Conservation (phyloP, 2,797 vertebrate species). For the Esox lucius region DNA sequence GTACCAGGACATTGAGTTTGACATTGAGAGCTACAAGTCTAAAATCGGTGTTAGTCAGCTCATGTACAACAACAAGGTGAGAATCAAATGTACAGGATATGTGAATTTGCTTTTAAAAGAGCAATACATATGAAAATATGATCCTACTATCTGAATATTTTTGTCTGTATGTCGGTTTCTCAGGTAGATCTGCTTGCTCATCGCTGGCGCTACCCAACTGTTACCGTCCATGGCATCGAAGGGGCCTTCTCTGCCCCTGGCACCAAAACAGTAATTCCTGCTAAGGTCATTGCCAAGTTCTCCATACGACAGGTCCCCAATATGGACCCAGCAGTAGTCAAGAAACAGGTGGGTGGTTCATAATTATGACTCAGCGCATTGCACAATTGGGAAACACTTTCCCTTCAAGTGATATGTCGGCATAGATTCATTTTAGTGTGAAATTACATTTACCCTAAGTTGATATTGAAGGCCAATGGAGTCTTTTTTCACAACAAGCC, state of each 20-base stretch:
- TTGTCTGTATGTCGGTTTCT: neutral
- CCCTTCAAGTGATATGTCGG: neutral
- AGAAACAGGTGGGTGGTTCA: slow-evolving; percentile 79
- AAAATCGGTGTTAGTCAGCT: slow-evolving; percentile 77
- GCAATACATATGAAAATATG: neutral
- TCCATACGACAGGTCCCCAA: slow-evolving; percentile 90
- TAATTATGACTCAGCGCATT: neutral
- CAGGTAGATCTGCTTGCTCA: slow-evolving; percentile 88
- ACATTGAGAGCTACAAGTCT: slow-evolving; percentile 76
- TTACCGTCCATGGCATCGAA: slow-evolving; percentile 90
- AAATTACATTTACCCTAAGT: no score
- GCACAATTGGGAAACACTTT: neutral
- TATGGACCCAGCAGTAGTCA: slow-evolving; percentile 81
- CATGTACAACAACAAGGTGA: slow-evolving; percentile 86
- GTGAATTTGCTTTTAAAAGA: neutral
- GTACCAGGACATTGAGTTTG: slow-evolving; percentile 82
- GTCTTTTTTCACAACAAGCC: no score
- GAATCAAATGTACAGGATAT: neutral
- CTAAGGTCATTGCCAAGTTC: slow-evolving; percentile 88
- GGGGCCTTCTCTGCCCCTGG: slow-evolving; percentile 86
- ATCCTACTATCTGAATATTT: neutral
- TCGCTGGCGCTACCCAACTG: slow-evolving; percentile 86
- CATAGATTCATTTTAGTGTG: no score
- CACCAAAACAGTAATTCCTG: slow-evolving; percentile 89
- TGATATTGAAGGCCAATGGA: no score